A percentile compares a stretch with the other conserved stretches of the same genome.
Conservation (phyloP, 2,888 invertebrate species). For the Electrophaes corylata region DNA sequence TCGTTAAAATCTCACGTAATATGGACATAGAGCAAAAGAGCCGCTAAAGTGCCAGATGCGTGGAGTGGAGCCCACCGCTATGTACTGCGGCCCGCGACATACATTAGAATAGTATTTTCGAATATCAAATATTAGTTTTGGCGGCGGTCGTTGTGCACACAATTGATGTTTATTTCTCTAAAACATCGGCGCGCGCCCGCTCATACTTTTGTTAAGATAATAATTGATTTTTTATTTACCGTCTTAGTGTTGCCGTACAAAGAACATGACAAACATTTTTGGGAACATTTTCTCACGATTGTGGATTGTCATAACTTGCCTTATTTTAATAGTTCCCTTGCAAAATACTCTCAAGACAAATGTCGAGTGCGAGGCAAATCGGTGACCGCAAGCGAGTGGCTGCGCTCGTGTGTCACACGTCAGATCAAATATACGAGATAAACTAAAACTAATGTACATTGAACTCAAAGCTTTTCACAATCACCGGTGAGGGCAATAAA, state of each 20-base stretch:
- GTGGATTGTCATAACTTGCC: constrained; percentile 36
- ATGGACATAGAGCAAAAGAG: constrained; percentile 69
- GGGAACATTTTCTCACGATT: constrained; percentile 68
- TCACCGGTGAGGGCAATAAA: constrained; percentile 79
- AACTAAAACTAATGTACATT: constrained; percentile 80
- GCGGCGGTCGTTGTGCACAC: constrained; percentile 80
- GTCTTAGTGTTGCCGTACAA: constrained; percentile 67
- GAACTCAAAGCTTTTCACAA: constrained; percentile 80
- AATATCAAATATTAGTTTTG: constrained; percentile 81
- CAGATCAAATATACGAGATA: constrained; percentile 77
- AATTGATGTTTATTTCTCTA: constrained; percentile 82
- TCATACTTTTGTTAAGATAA: constrained; percentile 79
- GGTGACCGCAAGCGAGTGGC: constrained; percentile 45
- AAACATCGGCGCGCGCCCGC: constrained; percentile 78
- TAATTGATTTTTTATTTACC: constrained; percentile 81
- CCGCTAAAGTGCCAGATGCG: constrained; percentile 75
- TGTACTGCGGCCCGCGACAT: constrained; percentile 77
- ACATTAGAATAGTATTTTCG: constrained; percentile 83
- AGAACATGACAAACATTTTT: constrained; percentile 64
- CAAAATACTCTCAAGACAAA: constrained; percentile 50
- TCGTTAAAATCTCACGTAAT: constrained; percentile 58
- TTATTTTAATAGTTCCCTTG: constrained; percentile 57
- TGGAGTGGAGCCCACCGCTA: constrained; percentile 55
- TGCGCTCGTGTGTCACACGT: constrained; percentile 69
- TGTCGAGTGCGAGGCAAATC: constrained; percentile 37